These are phyloP conservation scores for Hydroisotoma schaefferi DNA, from an alignment of 2,888 invertebrate species.

Conservation along the genomic window DNA sequence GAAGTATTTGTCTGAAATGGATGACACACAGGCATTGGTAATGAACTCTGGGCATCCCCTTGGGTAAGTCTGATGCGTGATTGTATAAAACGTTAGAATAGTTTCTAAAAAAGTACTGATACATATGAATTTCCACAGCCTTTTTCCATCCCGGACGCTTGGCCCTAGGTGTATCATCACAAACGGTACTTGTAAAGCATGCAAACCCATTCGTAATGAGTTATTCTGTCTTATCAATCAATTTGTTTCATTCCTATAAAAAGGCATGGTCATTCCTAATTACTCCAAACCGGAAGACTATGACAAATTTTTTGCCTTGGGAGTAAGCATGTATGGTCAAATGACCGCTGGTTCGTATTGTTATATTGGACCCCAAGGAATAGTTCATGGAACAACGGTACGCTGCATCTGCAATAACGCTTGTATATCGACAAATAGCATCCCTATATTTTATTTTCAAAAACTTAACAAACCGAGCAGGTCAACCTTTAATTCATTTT, in stretches of 20 bases:
- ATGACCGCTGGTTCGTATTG: slow-evolving; percentile 65
- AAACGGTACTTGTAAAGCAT: too few relatives aligned
- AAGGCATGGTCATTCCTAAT: slow-evolving; percentile 64
- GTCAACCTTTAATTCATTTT: too few relatives aligned
- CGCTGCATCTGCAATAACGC: slow-evolving; percentile 1
- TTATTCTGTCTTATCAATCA: too few relatives aligned
- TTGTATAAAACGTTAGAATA: neutral
- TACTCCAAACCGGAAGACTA: slow-evolving; percentile 58
- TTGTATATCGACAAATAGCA: neutral
- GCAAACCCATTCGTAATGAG: too few relatives aligned
- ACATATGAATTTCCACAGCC: slow-evolving; percentile 15
- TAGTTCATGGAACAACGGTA: slow-evolving; percentile 63
- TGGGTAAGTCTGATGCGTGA: slow-evolving; percentile 51
- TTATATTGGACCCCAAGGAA: slow-evolving; percentile 65
- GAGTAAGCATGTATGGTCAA: slow-evolving; percentile 53
- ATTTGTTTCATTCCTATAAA: too few relatives aligned
- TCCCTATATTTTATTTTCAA: slow-evolving; percentile 5
- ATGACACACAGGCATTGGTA: slow-evolving; percentile 58
- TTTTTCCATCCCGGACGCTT: slow-evolving; percentile 57
- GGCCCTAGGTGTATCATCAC: slow-evolving; percentile 60
- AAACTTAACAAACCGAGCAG: slow-evolving; percentile 7
- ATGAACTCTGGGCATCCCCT: slow-evolving; percentile 63
- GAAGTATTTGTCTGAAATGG: slow-evolving; percentile 58
- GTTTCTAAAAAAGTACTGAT: neutral
- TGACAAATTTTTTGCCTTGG: slow-evolving; percentile 60